Evolutionary conservation across 2,797 vertebrate genomes (phyloP).

Genomic region (Iguana delicatissima): DNA sequence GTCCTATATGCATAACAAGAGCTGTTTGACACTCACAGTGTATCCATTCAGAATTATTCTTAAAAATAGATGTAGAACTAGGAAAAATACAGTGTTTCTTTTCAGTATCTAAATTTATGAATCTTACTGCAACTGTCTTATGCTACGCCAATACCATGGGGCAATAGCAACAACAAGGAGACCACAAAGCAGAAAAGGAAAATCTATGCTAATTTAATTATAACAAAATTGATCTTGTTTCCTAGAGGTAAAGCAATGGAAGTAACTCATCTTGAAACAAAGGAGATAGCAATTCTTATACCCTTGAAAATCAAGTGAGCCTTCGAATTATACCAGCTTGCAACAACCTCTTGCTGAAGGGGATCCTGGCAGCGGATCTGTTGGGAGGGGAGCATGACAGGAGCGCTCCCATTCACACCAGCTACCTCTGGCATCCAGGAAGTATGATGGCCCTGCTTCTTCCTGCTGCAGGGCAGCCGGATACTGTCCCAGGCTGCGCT

Average conservation of each 20-base stretch:
- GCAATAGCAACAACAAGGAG: constrained; percentile 2
- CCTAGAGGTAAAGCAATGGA: constrained; percentile 33
- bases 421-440: too few relatives aligned
- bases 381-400: too few relatives aligned
- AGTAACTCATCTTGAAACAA: constrained; percentile 58
- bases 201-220: constrained; percentile 52
- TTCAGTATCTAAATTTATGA: neutral
- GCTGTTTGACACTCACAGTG: neutral
- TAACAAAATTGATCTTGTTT: constrained; percentile 59
- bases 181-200: constrained; percentile 22
- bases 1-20: neutral
- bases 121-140: constrained; percentile 3
- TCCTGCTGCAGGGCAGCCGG: too few relatives aligned
- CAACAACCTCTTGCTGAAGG: constrained; percentile 19
- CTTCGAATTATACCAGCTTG: constrained; percentile 30
- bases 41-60: neutral
- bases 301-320: constrained; percentile 46
- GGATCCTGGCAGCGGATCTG: too few relatives aligned
- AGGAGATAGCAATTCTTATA: constrained; percentile 52
- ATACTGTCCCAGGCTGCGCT: too few relatives aligned
- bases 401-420: too few relatives aligned
- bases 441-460: too few relatives aligned
- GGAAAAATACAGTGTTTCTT: neutral
- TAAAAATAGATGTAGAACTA: neutral
- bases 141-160: constrained; percentile 27